Conservation (phyloP, 2,113 vertebrate species). For the Talpa occidentalis region DNA sequence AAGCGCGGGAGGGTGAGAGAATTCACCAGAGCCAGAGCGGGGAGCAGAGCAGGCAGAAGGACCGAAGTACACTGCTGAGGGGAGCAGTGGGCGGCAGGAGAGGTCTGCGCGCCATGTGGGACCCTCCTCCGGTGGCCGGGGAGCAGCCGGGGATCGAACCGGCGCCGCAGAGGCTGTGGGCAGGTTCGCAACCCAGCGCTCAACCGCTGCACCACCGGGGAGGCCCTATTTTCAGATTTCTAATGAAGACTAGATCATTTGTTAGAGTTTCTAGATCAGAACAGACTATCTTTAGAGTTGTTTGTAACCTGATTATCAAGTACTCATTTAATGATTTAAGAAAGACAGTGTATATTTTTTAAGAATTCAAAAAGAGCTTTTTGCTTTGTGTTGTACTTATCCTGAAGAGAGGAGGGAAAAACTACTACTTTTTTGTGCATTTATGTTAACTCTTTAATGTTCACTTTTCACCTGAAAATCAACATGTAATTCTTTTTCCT, state of each 20-base stretch:
- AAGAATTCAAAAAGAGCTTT: background rate
- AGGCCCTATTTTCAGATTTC: conserved; percentile 53
- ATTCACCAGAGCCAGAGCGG: too few species aligned
- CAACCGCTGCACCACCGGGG: too few species aligned
- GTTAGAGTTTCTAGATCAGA: conserved; percentile 22
- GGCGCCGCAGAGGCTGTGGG: too few species aligned
- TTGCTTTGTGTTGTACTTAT: conserved; percentile 36
- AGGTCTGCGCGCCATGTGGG: too few species aligned
- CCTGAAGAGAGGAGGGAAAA: background rate
- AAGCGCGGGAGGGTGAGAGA: too few species aligned
- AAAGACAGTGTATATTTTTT: background rate
- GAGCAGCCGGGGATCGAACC: too few species aligned
- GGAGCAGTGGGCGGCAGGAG: too few species aligned
- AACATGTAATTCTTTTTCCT: conserved; percentile 32
- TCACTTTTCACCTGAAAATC: conserved; percentile 48
- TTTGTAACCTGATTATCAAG: conserved; percentile 17
- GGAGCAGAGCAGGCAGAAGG: too few species aligned
- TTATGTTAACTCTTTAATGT: conserved; percentile 33
- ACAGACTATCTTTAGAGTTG: conserved; percentile 5
- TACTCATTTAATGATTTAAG: conserved; percentile 18
- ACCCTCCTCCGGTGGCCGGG: too few species aligned
- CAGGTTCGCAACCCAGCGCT: too few species aligned
- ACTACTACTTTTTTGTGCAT: background rate
- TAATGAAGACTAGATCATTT: conserved; percentile 6
- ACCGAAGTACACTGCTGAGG: too few species aligned